Evolutionary conservation across 2,797 vertebrate species (phyloP).

Genomic region (Eospalax fontanierii): DNA sequence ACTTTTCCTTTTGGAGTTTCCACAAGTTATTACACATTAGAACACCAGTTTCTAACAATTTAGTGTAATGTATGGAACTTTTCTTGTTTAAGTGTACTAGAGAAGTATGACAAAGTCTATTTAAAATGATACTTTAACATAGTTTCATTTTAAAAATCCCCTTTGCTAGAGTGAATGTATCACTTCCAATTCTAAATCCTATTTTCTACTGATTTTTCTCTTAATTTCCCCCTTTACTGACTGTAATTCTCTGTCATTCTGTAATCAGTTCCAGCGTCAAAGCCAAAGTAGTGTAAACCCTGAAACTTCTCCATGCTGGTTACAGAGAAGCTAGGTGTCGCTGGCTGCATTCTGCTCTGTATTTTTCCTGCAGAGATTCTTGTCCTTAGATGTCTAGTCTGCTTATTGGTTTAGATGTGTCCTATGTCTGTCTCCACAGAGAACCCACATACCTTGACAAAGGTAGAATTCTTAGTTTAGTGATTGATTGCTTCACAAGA

Average conservation of each 20-base stretch:
- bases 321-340: neutral
- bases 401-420: neutral
- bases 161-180: conserved; percentile 9
- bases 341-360: neutral
- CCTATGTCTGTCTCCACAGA: neutral
- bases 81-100: neutral
- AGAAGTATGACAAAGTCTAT: neutral
- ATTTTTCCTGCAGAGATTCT: neutral
- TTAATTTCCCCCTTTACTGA: neutral
- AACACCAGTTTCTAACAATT: neutral
- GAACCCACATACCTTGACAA: neutral
- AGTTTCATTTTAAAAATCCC: neutral
- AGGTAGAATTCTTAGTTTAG: neutral
- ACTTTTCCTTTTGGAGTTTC: neutral
- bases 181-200: conserved; percentile 7
- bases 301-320: neutral
- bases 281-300: neutral
- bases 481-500: neutral
- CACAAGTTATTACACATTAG: neutral
- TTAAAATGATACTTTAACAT: neutral
- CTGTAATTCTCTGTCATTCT: neutral
- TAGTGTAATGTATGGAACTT: neutral
- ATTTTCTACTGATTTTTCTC: neutral
- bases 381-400: neutral
- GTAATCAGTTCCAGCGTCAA: neutral